These are phyloP conservation scores for Pasiphila rectangulata DNA, from an alignment of 2,888 invertebrate species.

Conservation along the genomic window DNA sequence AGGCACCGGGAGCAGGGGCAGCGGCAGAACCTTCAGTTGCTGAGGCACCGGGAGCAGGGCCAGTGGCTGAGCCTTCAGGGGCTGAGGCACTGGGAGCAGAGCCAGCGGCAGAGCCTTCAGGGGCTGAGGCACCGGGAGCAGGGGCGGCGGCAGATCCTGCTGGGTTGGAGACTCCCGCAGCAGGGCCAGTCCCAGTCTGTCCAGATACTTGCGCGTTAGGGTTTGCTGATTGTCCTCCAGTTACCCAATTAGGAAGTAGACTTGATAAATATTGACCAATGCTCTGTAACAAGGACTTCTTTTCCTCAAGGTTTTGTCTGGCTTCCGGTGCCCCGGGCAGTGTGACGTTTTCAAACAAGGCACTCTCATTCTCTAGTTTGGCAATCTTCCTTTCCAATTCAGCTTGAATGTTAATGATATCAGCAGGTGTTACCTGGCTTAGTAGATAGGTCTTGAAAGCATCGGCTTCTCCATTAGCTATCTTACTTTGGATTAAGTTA, in stretches of 20 bases:
- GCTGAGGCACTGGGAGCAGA: background rate
- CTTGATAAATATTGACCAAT: conserved; percentile 55
- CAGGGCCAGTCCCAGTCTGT: conserved; percentile 7
- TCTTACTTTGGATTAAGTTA: conserved; percentile 53
- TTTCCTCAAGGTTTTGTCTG: conserved; percentile 53
- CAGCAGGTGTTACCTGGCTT: conserved; percentile 54
- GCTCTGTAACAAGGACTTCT: conserved; percentile 55
- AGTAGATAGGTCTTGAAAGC: conserved; percentile 53
- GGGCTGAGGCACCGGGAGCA: background rate
- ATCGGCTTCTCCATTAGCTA: conserved; percentile 47
- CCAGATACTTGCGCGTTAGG: background rate
- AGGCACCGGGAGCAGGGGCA: background rate
- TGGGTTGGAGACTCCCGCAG: background rate
- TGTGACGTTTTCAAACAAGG: conserved; percentile 51
- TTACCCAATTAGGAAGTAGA: conserved; percentile 58
- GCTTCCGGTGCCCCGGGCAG: conserved; percentile 53
- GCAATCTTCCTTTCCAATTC: conserved; percentile 59
- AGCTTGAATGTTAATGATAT: conserved; percentile 52
- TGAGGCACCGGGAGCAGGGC: conserved; percentile 7
- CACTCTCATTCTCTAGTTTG: conserved; percentile 61
- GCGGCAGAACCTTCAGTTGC: conserved; percentile 2
- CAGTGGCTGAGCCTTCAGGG: conserved; percentile 23
- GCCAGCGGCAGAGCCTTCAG: conserved; percentile 2
- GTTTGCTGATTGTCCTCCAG: conserved; percentile 34
- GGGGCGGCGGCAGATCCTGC: background rate